A percentile compares a stretch with the other conserved stretches of the same genome.
Evolutionary conservation across 1,140 invertebrate species (phyloP).

Genomic region (Drosophila subpulchrella): DNA sequence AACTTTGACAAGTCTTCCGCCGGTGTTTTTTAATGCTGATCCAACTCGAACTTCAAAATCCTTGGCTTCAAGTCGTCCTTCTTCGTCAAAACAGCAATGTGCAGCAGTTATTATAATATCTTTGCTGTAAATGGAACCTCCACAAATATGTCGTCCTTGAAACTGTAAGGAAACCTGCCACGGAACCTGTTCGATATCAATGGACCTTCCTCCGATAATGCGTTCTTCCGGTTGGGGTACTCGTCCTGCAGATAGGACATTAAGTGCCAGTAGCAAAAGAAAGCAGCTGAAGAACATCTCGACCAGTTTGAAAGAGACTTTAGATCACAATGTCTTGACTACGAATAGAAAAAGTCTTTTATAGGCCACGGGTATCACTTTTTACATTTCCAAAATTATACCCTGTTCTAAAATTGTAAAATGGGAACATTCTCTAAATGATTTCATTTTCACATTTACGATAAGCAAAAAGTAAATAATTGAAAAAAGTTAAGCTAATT

Average conservation of each 20-base stretch:
- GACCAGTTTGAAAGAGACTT: not conserved
- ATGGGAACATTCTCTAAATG: not conserved
- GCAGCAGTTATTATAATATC: constrained; percentile 1
- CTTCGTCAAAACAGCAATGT: not conserved
- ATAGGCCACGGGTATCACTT: not conserved
- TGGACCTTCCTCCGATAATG: not conserved
- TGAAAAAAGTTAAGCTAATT: no score
- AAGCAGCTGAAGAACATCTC: not conserved
- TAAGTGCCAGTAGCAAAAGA: not conserved
- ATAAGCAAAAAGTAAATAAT: no score
- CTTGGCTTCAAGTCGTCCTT: not conserved
- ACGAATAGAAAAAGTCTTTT: not conserved
- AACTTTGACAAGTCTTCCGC: not conserved
- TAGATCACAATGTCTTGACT: not conserved
- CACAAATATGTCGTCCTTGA: not conserved
- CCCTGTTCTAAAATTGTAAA: not conserved
- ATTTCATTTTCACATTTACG: not conserved
- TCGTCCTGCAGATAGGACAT: not conserved
- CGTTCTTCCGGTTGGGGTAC: not conserved
- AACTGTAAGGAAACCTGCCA: not conserved
- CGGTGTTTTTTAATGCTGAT: not conserved
- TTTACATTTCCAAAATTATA: not conserved
- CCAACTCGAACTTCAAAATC: not conserved
- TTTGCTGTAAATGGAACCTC: constrained; percentile 5
- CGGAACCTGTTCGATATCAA: not conserved